Evolutionary conservation across 2,113 vertebrate species (phyloP).

Genomic region (Xenotilapia leptura): DNA sequence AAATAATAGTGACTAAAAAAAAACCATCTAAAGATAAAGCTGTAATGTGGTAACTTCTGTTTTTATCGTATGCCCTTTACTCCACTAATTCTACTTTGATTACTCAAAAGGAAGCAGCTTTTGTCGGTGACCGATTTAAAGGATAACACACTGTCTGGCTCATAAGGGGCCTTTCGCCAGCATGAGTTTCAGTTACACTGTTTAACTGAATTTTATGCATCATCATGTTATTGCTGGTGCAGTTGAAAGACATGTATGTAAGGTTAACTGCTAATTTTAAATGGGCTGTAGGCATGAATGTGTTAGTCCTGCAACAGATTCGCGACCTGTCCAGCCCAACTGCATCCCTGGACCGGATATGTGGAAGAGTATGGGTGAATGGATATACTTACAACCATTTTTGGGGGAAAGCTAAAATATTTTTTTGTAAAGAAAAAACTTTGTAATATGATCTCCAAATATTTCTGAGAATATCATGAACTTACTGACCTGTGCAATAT

Average conservation of each 20-base stretch:
- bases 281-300: neutral
- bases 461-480: neutral
- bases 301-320: neutral
- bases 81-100: neutral
- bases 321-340: neutral
- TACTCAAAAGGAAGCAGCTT: neutral
- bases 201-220: neutral
- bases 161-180: neutral
- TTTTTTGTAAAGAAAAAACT: neutral
- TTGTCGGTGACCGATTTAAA: neutral
- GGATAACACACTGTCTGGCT: neutral
- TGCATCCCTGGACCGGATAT: neutral
- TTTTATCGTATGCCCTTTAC: neutral
- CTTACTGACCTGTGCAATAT: neutral
- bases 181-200: neutral
- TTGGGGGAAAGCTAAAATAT: neutral
- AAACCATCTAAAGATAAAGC: neutral
- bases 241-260: neutral
- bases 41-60: neutral
- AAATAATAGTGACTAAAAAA: neutral
- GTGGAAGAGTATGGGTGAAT: neutral
- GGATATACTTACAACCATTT: neutral
- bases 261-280: neutral
- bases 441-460: neutral
- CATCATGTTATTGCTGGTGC: neutral